A percentile compares a stretch with the other conserved stretches of the same genome.
Evolutionary conservation across 2,113 vertebrate species (phyloP).

Genomic region (Megalops atlanticus): DNA sequence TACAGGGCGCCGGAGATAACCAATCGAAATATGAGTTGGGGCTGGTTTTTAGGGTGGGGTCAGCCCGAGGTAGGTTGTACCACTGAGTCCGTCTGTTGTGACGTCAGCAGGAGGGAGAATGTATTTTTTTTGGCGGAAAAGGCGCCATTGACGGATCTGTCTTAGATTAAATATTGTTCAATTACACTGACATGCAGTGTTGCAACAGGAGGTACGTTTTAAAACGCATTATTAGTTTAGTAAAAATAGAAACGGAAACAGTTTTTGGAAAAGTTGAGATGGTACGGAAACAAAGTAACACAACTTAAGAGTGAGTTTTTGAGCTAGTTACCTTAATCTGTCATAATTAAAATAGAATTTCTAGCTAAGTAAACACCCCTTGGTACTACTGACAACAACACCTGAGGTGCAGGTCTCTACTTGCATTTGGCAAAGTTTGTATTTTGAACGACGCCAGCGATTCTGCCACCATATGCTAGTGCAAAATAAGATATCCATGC

Average conservation of each 20-base stretch:
- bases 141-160: constrained; percentile 46
- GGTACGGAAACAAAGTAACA: too few species aligned
- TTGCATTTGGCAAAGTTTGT: neutral
- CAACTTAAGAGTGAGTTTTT: too few species aligned
- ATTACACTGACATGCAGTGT: neutral
- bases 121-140: constrained; percentile 55
- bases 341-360: neutral
- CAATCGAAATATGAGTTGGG: constrained; percentile 51
- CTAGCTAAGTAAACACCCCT: neutral
- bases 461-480: neutral
- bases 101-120: constrained; percentile 36
- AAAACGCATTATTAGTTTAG: too few species aligned
- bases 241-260: too few species aligned
- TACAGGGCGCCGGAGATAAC: constrained; percentile 13
- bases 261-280: too few species aligned
- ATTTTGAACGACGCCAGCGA: neutral
- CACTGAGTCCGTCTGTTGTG: constrained; percentile 56
- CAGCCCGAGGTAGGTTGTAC: constrained; percentile 51
- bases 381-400: neutral
- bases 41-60: constrained; percentile 45
- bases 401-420: neutral
- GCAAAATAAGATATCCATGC: too few species aligned
- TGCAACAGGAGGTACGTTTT: neutral
- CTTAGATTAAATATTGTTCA: neutral
- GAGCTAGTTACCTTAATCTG: too few species aligned